Base-by-base conservation (phyloP, 1,140 invertebrate species). In the Adoxophyes honmai region DNA sequence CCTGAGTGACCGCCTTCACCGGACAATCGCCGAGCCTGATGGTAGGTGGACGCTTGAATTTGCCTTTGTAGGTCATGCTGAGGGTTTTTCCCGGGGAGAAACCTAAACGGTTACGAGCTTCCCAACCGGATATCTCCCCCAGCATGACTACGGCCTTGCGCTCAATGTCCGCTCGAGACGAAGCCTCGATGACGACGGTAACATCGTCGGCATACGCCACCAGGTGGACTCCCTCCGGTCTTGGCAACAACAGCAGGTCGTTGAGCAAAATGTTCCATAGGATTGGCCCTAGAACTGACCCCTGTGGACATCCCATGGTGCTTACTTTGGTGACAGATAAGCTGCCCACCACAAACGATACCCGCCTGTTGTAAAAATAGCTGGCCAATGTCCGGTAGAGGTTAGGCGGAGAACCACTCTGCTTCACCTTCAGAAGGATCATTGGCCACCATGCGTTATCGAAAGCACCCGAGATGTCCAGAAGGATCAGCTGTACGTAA, bases 241-340 rank as follows among this genome's bases (percentile, higher is more conserved):
- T 21, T 13, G 69, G 66, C 2, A 86, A 42, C 4, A 35, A 21
- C 16, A 89, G 54, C 0, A 88, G 55, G 1, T 66, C 68, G 38
- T 90, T 78, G 15, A 90, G 78, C 1, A 87, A 57, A 0, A 89
- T 9, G 42, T 89, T 89, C 81, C 88, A 90, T 0, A 87, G 57
- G 0, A 58, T 35, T 0, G 89, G 81, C 0, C 86, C 86, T 0
- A 89, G 55, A 0, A 90, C 76, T 0, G 87, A 90, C 0, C 88
- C 88, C 62, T 90, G 87, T 0, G 89, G 89, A 33, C 90, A 86
- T 0, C 89, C 86, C 62, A 70, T 78, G 0, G 65, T 78, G 0
- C 73, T 60, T 0, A 18, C 0, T 44, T 74, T 80, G 10, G 48
- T 15, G 0, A 42, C 39, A 9, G 44, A 34, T 13, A 2, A 13